Evolutionary conservation across 2,113 vertebrate genomes (phyloP), one percentile per base, ranked within the genome.

Genomic region (Gobiocypris rarus): DNA sequence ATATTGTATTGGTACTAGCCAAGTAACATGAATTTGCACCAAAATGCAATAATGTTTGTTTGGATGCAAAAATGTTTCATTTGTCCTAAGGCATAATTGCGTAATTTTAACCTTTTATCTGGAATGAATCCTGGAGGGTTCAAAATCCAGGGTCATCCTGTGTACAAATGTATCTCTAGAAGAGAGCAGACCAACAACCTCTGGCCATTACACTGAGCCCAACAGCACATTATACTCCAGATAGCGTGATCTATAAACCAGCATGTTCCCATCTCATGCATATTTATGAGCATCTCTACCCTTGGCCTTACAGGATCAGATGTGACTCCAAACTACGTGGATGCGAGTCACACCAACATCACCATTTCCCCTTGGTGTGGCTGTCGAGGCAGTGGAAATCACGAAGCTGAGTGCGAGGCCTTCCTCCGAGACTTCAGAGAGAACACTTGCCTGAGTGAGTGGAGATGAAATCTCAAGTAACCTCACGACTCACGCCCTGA

Each of bases 361-460:
- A 95, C 94, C 77, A 94, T 99, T 83, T 95, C 96, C 0, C 96
- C 96, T 41, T 98, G 96, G 96, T 99, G 97, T 82, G 94, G 90
- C 75, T 99, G 97, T 90, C 95, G 92, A 22, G 96, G 96, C 67
- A 95, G 96, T 0, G 95, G 97, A 59, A 95, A 94, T 70, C 90
- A 96, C 91, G 96, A 97, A 86, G 91, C 94, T 1, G 94, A 96
- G 67, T 99, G 97, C 1, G 95, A 97, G 73, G 94, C 92, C 75
- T 98, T 98, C 91, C 96, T 98, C 65, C 92, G 88, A 8, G 96
- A 97, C 90, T 99, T 99, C 92, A 96, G 95, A 0, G 95, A 97
- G 85, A 99, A 99, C 82, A 92, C 93, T 2, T 99, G 97, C 83
- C 96, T 99, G 87, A 94, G 97, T 99, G 91, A 98, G 97, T 89